Percentiles rank a stretch among this genome's conserved stretches.
These are phyloP conservation scores for Crotalus horridus DNA, from an alignment of 2,113 vertebrate genomes.

Conservation along the genomic window DNA sequence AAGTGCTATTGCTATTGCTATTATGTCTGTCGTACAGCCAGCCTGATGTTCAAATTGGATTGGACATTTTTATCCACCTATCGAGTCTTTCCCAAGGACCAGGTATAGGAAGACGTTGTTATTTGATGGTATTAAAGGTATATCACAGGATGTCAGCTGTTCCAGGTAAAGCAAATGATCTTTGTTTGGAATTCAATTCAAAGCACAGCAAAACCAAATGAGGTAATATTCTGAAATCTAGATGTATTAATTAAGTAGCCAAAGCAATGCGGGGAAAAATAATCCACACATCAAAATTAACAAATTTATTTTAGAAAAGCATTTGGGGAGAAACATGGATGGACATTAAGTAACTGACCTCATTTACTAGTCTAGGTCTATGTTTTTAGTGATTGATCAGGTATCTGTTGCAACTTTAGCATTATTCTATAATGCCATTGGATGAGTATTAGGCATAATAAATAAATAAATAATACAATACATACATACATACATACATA, in stretches of 20 bases:
- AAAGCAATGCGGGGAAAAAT: not conserved
- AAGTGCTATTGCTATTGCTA: too few species aligned
- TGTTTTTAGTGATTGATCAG: not conserved
- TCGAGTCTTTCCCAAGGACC: not conserved
- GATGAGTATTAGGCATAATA: not conserved
- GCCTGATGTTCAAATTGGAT: not conserved
- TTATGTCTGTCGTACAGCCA: not conserved
- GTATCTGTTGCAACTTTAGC: not conserved
- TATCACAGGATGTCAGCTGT: not conserved
- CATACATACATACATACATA: too few species aligned
- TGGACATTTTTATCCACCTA: not conserved
- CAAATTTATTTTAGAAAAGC: not conserved
- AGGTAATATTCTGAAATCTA: not conserved
- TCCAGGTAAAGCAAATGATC: not conserved
- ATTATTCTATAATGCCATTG: not conserved
- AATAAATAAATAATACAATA: not conserved
- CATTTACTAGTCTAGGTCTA: not conserved
- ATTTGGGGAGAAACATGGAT: not conserved
- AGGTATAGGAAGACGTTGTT: not conserved
- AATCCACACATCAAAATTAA: not conserved
- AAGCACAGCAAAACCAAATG: not conserved
- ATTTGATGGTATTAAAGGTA: not conserved
- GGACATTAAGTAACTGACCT: not conserved
- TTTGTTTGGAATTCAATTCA: not conserved
- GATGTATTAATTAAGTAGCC: not conserved